Conservation (phyloP, 2,113 vertebrate species). For the Pseudolaguvia tuberculata region DNA sequence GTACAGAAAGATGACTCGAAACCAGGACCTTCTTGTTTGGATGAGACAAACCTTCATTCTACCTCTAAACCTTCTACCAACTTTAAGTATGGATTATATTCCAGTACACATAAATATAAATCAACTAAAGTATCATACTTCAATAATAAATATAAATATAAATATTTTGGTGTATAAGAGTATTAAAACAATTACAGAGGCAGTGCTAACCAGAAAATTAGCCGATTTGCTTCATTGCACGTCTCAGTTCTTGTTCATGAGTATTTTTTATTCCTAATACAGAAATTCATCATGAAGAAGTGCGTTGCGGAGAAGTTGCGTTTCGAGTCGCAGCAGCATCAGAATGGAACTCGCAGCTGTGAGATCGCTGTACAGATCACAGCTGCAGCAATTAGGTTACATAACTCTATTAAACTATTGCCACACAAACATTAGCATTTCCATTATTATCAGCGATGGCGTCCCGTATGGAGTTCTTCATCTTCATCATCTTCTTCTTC, state of each 20-base stretch:
- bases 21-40: too few relatives aligned
- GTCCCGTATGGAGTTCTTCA: conserved; percentile 19
- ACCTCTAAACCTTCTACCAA: too few relatives aligned
- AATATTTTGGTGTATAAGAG: neutral
- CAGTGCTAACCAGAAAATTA: neutral
- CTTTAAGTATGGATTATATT: too few relatives aligned
- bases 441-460: conserved; percentile 33
- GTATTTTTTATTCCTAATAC: neutral
- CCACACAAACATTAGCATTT: conserved; percentile 26
- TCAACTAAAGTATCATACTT: too few relatives aligned
- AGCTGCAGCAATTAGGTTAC: neutral
- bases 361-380: conserved; percentile 3
- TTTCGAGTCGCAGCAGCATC: neutral
- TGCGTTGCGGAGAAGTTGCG: neutral
- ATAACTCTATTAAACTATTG: conserved; percentile 31
- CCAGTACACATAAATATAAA: too few relatives aligned
- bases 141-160: too few relatives aligned
- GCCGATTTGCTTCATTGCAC: neutral
- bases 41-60: too few relatives aligned
- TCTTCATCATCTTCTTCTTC: too few relatives aligned
- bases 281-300: neutral
- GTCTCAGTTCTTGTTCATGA: too few relatives aligned
- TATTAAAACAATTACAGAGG: neutral
- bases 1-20: too few relatives aligned
- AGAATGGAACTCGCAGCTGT: neutral